Evolutionary conservation across 2,797 vertebrate species (phyloP), one percentile per base, ranked within the genome.

Genomic region (Poecile montanus): DNA sequence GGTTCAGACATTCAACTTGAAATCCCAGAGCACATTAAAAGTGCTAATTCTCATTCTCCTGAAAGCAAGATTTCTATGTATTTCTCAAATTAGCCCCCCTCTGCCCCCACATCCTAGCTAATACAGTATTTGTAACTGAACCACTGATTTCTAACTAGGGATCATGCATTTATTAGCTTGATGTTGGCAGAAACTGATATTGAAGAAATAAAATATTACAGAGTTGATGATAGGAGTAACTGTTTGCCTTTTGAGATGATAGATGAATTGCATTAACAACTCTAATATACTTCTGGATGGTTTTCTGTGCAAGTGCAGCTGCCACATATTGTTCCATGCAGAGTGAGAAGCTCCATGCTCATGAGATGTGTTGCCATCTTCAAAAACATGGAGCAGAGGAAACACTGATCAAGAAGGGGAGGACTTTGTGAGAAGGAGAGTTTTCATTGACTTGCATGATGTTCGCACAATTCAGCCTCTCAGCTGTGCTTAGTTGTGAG

Each of bases 11-110:
- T 91, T 95, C 90, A 85, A 87, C 95, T 94, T 93, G 85, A 96
- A 96, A 85, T 96, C 95, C 94, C 94, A 73, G 42, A 87, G 90
- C 93, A 92, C 60, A 63, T 93, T 93, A 76, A 67, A 91, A 95
- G 94, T 79, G 90, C 66, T 95, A 94, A 93, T 93, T 83, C 67
- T 89, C 12, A 1, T 82, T 94, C 85, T 88, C 62, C 62, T 91
- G 88, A 86, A 95, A 93, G 88, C 34, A 44, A 78, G 45, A 34
- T 73, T 95, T 95, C 83, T 50, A 14, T 6, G 10, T 91, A 51
- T 85, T 89, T 93, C 63, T 94, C 53, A 85, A 66, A 86, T 94
- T 86, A 95, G 44, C 30, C 34, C 50, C 22, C 22, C 40, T 84
- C 25, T 88, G 40, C 38, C 23, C 68, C 66, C 42, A 36, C 40